A percentile compares a stretch with the other conserved stretches of the same genome.
These are phyloP conservation scores for Prionailurus viverrinus DNA, from an alignment of 2,113 vertebrate genomes.

Conservation along the genomic window DNA sequence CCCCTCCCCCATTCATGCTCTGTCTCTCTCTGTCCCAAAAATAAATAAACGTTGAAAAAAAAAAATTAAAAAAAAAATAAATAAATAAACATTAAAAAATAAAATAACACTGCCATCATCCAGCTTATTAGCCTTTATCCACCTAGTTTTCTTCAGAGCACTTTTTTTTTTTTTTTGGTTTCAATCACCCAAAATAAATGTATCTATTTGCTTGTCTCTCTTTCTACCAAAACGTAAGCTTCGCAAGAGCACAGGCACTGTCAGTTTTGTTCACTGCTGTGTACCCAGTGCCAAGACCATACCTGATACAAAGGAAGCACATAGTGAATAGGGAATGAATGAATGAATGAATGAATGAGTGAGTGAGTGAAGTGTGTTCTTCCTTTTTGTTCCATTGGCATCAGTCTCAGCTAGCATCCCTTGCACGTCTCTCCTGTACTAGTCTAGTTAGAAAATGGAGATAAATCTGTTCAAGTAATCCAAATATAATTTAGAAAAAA, in stretches of 20 bases:
- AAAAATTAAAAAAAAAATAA: no score
- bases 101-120: neutral
- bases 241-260: neutral
- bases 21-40: no score
- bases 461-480: neutral
- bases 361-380: neutral
- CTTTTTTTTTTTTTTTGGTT: neutral
- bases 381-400: neutral
- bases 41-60: no score
- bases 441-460: neutral
- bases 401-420: neutral
- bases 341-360: neutral
- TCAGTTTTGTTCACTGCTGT: neutral
- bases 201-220: neutral
- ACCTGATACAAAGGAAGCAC: neutral
- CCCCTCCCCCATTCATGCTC: no score
- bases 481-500: constrained; percentile 15
- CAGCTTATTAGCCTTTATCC: neutral
- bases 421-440: neutral
- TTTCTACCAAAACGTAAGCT: neutral
- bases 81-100: no score
- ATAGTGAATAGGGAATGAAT: neutral
- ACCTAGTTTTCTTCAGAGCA: neutral
- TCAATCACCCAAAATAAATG: neutral
- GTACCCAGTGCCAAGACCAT: neutral